phyloP scores from a whole-genome alignment of 1,140 invertebrate species.

The Riptortus pedestris region DNA sequence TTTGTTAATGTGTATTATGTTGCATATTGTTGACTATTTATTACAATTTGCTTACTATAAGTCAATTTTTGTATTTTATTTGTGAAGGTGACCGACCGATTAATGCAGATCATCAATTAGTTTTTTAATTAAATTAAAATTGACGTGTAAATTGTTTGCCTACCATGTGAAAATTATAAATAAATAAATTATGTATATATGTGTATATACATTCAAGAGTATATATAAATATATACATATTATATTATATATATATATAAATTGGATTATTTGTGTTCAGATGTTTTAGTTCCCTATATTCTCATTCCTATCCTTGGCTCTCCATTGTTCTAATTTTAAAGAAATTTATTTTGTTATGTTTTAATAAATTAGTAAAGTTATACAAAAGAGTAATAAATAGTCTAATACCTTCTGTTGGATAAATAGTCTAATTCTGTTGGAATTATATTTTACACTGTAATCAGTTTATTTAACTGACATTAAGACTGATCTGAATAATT shows the following conservation, averaged over 20 bases:
- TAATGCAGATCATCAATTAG: conserved; percentile 9
- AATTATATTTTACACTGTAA: background rate
- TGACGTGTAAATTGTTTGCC: conserved; percentile 24
- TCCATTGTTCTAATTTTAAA: background rate
- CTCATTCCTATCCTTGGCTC: background rate
- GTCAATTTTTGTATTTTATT: conserved; percentile 22
- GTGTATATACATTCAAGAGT: conserved; percentile 13
- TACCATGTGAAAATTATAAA: conserved; percentile 21
- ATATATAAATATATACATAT: conserved; percentile 23
- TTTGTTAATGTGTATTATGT: conserved; percentile 24
- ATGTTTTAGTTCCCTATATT: background rate
- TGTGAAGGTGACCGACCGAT: conserved; percentile 18
- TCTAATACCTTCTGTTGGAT: too few species aligned
- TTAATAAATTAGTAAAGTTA: background rate
- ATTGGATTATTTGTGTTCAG: background rate
- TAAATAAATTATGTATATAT: conserved; percentile 22
- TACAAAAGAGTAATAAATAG: background rate
- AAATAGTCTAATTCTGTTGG: background rate
- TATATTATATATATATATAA: conserved; percentile 19
- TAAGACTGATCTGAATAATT: background rate
- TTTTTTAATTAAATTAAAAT: conserved; percentile 19
- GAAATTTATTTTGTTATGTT: background rate
- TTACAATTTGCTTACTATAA: conserved; percentile 23
- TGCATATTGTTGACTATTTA: conserved; percentile 23
- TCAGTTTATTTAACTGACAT: background rate